A percentile compares a stretch with the other conserved stretches of the same genome.
These are phyloP conservation scores for Macropis europaea DNA, from an alignment of 2,888 invertebrate genomes.

Conservation along the genomic window DNA sequence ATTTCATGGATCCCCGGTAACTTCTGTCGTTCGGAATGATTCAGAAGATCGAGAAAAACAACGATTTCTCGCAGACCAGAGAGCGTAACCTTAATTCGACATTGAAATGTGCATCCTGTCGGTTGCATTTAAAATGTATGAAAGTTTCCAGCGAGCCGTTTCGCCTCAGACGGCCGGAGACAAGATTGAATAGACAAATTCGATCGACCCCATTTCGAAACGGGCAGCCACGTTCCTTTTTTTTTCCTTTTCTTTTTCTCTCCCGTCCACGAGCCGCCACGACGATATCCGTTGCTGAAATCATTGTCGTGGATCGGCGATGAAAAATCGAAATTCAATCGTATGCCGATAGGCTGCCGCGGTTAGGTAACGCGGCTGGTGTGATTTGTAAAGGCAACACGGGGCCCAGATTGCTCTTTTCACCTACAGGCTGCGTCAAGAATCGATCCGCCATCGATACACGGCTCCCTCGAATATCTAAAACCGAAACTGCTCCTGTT, in stretches of 20 bases:
- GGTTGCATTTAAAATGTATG: slow-evolving; percentile 32
- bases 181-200: slow-evolving; percentile 46
- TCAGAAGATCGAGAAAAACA: neutral
- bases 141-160: slow-evolving; percentile 12
- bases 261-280: no score
- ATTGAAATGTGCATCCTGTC: slow-evolving; percentile 44
- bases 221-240: neutral
- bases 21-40: no score
- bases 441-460: no score
- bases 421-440: slow-evolving; percentile 6
- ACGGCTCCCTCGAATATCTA: no score
- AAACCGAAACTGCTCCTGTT: no score
- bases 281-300: slow-evolving; percentile 7
- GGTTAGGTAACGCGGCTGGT: slow-evolving; percentile 45
- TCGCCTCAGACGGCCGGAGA: slow-evolving; percentile 3
- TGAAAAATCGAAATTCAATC: slow-evolving; percentile 58
- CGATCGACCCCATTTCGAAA: slow-evolving; percentile 50
- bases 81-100: slow-evolving; percentile 39
- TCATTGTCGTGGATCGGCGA: slow-evolving; percentile 9
- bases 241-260: no score
- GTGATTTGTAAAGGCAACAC: slow-evolving; percentile 34
- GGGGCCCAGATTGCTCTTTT: neutral
- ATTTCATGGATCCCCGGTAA: no score
- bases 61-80: no score
- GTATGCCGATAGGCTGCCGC: slow-evolving; percentile 35